These are phyloP conservation scores for Pocillopora grandis DNA, from an alignment of 92 coral and sea anemone species.

Conservation along the genomic window DNA sequence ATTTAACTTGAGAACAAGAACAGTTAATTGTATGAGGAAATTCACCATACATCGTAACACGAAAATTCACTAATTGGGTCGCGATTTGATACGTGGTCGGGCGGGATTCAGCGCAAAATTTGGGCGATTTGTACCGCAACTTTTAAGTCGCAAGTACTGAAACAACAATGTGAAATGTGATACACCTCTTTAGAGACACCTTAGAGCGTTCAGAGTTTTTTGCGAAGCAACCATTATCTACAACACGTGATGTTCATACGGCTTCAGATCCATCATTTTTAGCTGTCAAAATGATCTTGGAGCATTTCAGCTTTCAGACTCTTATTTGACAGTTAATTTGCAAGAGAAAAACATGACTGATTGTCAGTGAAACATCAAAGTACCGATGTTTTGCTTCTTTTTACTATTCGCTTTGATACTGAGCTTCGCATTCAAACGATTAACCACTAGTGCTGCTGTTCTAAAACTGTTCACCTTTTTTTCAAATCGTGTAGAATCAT, in stretches of 20 bases:
- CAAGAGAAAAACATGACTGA: neutral
- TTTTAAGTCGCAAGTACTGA: neutral
- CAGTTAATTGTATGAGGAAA: conserved; percentile 42
- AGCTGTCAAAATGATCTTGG: conserved; percentile 1
- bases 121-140: neutral
- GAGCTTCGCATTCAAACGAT: neutral
- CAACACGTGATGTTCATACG: conserved; percentile 7
- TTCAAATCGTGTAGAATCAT: too few relatives aligned
- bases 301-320: neutral
- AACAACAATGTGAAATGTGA: neutral
- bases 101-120: neutral
- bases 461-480: too few relatives aligned
- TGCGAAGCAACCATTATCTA: conserved; percentile 1
- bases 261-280: conserved; percentile 7
- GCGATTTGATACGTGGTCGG: neutral
- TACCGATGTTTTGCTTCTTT: neutral
- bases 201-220: neutral
- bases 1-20: conserved; percentile 30
- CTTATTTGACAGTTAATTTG: conserved; percentile 18
- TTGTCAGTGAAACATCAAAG: neutral
- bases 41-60: conserved; percentile 15
- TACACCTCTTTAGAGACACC: neutral
- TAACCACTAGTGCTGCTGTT: neutral
- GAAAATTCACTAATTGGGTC: conserved; percentile 47
- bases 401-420: neutral